phyloP scores from a whole-genome alignment of 1,140 invertebrate genomes.

The Aphelinus certus region DNA sequence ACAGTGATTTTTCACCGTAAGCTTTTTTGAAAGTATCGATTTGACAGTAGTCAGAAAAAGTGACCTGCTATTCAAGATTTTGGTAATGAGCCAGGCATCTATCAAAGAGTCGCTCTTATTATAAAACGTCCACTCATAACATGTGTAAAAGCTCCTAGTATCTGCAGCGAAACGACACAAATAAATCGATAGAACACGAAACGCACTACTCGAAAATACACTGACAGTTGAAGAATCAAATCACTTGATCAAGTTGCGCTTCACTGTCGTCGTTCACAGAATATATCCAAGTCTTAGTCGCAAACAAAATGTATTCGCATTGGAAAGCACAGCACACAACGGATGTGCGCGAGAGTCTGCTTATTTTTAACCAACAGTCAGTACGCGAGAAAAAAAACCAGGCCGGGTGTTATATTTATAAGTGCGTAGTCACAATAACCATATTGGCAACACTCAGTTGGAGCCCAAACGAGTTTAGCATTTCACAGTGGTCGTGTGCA shows the following conservation, averaged over 20 bases:
- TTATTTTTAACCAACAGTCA: constrained; percentile 49
- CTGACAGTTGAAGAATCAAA: no score
- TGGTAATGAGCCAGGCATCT: no score
- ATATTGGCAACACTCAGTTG: constrained; percentile 15
- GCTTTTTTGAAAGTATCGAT: no score
- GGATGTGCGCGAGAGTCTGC: constrained; percentile 34
- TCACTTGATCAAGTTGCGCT: no score
- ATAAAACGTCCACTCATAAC: no score
- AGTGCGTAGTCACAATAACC: constrained; percentile 16
- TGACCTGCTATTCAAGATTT: no score
- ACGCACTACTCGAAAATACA: neutral
- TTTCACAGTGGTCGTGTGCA: neutral
- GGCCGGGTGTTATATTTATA: constrained; percentile 31
- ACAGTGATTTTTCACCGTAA: no score
- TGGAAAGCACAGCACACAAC: constrained; percentile 36
- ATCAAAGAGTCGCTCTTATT: no score
- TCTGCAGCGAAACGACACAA: no score
- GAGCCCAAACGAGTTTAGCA: neutral
- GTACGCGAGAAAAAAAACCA: constrained; percentile 42
- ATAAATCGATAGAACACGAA: neutral
- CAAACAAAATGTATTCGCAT: constrained; percentile 28
- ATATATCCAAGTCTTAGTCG: neutral
- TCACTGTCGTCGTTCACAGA: neutral
- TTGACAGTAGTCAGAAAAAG: no score
- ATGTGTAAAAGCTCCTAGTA: no score